Percentiles rank a stretch among this genome's conserved stretches.
These are phyloP conservation scores for Hypsopygia costalis DNA, from an alignment of 2,888 invertebrate species.

Conservation along the genomic window DNA sequence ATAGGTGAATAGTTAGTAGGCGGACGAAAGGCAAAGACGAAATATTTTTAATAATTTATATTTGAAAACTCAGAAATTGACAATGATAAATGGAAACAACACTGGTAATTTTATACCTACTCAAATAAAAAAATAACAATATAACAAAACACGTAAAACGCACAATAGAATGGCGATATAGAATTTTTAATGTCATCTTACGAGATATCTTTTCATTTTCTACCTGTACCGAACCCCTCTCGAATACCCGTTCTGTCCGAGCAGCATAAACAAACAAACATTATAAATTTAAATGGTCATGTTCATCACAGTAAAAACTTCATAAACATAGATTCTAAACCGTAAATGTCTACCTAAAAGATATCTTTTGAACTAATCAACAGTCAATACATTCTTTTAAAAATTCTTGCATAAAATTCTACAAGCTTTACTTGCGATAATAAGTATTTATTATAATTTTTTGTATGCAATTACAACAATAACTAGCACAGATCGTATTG, in stretches of 20 bases:
- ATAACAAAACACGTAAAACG: constrained; percentile 31
- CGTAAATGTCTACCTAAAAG: constrained; percentile 57
- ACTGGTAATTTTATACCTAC: constrained; percentile 56
- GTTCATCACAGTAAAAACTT: constrained; percentile 40
- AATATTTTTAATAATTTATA: constrained; percentile 52
- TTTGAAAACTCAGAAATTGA: constrained; percentile 58
- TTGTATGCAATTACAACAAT: neutral
- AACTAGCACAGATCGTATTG: constrained; percentile 19
- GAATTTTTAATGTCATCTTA: constrained; percentile 28
- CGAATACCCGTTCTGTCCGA: constrained; percentile 69
- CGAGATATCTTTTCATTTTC: constrained; percentile 33
- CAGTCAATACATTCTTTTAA: constrained; percentile 54
- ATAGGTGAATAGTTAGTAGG: constrained; percentile 27
- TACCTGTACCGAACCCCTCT: constrained; percentile 73
- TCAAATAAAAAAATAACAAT: constrained; percentile 48
- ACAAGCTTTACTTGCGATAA: constrained; percentile 36
- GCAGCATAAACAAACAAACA: constrained; percentile 65
- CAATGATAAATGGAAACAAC: constrained; percentile 51
- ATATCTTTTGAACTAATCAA: constrained; percentile 54
- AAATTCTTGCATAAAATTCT: constrained; percentile 36
- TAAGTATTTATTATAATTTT: constrained; percentile 11
- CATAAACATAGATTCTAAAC: constrained; percentile 56
- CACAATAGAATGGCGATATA: constrained; percentile 35
- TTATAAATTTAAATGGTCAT: constrained; percentile 41
- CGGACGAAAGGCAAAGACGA: constrained; percentile 55